Evolutionary conservation across 2,888 invertebrate species (phyloP).

Genomic region (Diloba caeruleocephala): DNA sequence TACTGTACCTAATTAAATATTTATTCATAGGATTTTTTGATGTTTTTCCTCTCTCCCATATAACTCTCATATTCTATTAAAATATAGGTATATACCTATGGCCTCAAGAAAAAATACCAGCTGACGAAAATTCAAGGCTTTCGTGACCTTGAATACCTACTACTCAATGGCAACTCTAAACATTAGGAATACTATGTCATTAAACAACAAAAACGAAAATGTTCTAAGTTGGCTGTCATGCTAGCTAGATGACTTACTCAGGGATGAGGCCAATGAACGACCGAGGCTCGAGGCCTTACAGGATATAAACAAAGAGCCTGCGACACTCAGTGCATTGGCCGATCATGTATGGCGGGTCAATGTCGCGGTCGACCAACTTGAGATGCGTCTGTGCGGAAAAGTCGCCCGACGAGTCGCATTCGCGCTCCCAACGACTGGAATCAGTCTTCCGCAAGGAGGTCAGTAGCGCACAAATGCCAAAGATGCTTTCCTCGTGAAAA

Average conservation of each 20-base stretch:
- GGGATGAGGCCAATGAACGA: slow-evolving; percentile 66
- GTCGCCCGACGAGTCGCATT: slow-evolving; percentile 73
- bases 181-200: slow-evolving; percentile 41
- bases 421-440: slow-evolving; percentile 66
- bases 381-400: slow-evolving; percentile 79
- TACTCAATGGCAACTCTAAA: slow-evolving; percentile 42
- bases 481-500: slow-evolving; percentile 49
- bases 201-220: slow-evolving; percentile 39
- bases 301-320: slow-evolving; percentile 88
- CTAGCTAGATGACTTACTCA: slow-evolving; percentile 41
- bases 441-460: slow-evolving; percentile 78
- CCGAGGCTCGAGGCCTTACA: slow-evolving; percentile 69
- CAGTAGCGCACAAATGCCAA: slow-evolving; percentile 71
- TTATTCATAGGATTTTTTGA: too few species aligned
- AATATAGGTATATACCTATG: too few species aligned
- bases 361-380: slow-evolving; percentile 84
- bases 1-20: background rate
- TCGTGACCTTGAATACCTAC: slow-evolving; percentile 41
- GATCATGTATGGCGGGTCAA: slow-evolving; percentile 85
- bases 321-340: slow-evolving; percentile 87
- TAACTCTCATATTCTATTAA: background rate
- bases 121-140: slow-evolving; percentile 49
- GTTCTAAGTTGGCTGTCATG: slow-evolving; percentile 36
- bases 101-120: slow-evolving; percentile 38
- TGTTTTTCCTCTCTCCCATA: background rate